These are phyloP conservation scores for Acanthosepion pharaonis DNA, from an alignment of 2,888 invertebrate genomes.

Conservation along the genomic window DNA sequence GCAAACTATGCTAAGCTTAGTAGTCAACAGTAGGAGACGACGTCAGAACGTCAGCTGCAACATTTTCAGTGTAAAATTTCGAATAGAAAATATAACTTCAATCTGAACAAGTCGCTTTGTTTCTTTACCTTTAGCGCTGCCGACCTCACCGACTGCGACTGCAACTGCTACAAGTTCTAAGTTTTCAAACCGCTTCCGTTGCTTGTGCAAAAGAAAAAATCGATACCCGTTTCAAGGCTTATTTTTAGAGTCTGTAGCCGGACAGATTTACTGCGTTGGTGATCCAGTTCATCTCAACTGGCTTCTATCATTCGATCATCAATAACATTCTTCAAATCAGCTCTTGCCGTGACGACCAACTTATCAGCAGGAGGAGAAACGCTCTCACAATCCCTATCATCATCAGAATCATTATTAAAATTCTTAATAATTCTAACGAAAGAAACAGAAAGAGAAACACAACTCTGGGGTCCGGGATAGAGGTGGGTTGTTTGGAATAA, in stretches of 20 bases:
- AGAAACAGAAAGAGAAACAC: too few species aligned
- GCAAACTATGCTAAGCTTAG: too few species aligned
- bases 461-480: too few species aligned
- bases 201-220: neutral
- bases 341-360: neutral
- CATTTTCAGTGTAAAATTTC: neutral
- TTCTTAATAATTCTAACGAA: too few species aligned
- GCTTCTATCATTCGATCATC: neutral
- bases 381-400: neutral
- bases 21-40: neutral
- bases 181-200: neutral
- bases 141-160: neutral
- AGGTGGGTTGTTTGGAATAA: too few species aligned
- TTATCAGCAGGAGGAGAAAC: neutral
- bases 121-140: neutral
- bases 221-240: neutral
- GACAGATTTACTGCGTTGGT: neutral
- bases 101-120: neutral
- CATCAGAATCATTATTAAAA: neutral
- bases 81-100: neutral
- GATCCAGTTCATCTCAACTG: neutral
- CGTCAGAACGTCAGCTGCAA: neutral
- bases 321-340: neutral
- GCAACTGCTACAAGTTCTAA: neutral
- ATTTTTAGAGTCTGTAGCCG: constrained; percentile 33